Conservation (phyloP, 2,888 invertebrate species). For the Himalopsyche tibetana region DNA sequence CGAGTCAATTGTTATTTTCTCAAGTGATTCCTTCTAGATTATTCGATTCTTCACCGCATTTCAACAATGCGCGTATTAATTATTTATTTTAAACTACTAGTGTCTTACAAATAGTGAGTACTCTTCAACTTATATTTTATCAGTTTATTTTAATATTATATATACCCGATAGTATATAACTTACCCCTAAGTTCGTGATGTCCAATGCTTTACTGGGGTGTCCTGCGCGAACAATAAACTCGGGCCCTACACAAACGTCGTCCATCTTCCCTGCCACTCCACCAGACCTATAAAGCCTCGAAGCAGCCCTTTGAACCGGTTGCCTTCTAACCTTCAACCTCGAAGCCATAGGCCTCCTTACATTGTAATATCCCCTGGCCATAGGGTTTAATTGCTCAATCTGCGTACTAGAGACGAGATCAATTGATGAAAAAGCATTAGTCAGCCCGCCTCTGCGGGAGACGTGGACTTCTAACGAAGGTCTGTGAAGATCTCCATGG, state of each 20-base stretch:
- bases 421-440: conserved; percentile 74
- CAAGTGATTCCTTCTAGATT: too few species aligned
- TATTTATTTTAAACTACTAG: too few species aligned
- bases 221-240: conserved; percentile 84
- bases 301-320: conserved; percentile 85
- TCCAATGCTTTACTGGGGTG: conserved; percentile 80
- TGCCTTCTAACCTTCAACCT: conserved; percentile 74
- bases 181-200: conserved; percentile 77
- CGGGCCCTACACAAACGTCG: conserved; percentile 81
- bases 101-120: too few species aligned
- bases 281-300: conserved; percentile 81
- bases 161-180: conserved; percentile 47
- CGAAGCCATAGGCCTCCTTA: conserved; percentile 56
- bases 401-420: conserved; percentile 74
- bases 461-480: conserved; percentile 19
- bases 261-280: conserved; percentile 70
- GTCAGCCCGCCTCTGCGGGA: conserved; percentile 71
- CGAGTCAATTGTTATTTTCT: too few species aligned
- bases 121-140: too few species aligned
- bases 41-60: too few species aligned
- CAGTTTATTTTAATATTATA: too few species aligned
- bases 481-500: conserved; percentile 59
- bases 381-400: conserved; percentile 68
- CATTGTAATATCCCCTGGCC: conserved; percentile 47
- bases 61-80: too few species aligned